Base-by-base conservation (phyloP, 1,140 invertebrate genomes). In the Chionoecetes opilio region DNA sequence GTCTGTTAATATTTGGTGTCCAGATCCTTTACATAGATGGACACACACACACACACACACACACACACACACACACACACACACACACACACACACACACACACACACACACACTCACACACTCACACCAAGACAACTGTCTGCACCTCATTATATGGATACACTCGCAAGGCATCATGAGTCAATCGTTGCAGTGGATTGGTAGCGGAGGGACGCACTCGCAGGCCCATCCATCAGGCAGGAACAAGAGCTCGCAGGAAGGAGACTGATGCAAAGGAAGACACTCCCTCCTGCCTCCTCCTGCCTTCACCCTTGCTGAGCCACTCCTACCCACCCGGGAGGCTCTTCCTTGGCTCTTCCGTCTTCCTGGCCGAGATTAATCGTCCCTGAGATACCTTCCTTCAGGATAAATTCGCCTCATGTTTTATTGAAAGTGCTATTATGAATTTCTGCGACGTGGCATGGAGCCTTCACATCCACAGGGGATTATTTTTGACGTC, bases 391-490 rank as follows among this genome's bases (percentile, higher is more conserved):
- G 63, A 75, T 75, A 75, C n/a, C 63, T 75, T n/a, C 21, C 63
- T 75, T 17, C 63, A 75, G 63, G 63, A 75, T 75, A 26, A 75
- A 75, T 75, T 75, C 63, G 11, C 63, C 63, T 75, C 63, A 75
- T 75, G 63, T 75, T 75, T 75, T 75, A 75, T 75, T 75, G 63
- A 75, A 75, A 75, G 63, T 75, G 63, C 63, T 26, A 75, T 75
- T 75, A 75, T 17, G 63, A 75, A 75, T 75, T 75, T 26, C n/a
- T n/a, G 63, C 21, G 63, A 75, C 63, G 63, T 75, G 63, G n/a
- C n/a, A 75, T 21, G 63, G n/a, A 75, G n/a, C 63, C 63, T 75
- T 21, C 63, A 75, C 63, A 26, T 75, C 63, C 63, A 21, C 21
- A 8, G 0, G 63, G 63, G 63, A 75, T 75, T 75, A 75, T 17